These are phyloP conservation scores for Anguilla megastoma DNA, from an alignment of 2,797 vertebrate genomes.

Conservation along the genomic window DNA sequence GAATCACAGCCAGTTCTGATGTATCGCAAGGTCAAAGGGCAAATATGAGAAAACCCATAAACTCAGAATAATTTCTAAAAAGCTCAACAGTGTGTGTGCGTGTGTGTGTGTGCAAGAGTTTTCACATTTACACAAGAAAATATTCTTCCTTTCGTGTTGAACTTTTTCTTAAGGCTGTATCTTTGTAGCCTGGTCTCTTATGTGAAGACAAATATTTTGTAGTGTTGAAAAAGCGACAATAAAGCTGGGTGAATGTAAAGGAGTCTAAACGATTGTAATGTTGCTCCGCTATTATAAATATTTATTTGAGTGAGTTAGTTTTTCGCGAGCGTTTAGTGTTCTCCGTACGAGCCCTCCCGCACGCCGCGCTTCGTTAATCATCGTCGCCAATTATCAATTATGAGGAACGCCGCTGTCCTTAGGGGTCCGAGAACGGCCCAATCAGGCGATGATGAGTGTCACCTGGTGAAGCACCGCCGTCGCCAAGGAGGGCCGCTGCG, in stretches of 20 bases:
- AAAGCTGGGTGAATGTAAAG: not conserved
- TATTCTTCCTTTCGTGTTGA: not conserved
- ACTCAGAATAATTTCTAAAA: not conserved
- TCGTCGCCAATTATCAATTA: not conserved
- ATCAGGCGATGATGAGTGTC: not conserved
- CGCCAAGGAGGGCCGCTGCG: conserved; percentile 59
- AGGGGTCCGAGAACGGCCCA: not conserved
- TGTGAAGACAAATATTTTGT: not conserved
- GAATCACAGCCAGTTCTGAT: not conserved
- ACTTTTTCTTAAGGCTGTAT: not conserved
- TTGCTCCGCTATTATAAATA: not conserved
- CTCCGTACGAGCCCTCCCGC: not conserved
- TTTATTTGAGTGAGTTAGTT: not conserved
- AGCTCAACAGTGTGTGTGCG: not conserved
- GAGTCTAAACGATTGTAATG: not conserved
- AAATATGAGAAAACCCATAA: not conserved
- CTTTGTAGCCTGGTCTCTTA: not conserved
- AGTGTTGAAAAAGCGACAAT: not conserved
- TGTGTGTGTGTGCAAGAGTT: not conserved
- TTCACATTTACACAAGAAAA: not conserved
- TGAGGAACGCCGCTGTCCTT: not conserved
- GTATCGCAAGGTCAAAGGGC: not conserved
- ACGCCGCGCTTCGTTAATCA: not conserved
- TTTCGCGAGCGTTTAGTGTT: not conserved
- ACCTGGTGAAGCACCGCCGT: conserved; percentile 60